phyloP scores from a whole-genome alignment of 2,888 invertebrate species.

The Cantharis flavilabris region DNA sequence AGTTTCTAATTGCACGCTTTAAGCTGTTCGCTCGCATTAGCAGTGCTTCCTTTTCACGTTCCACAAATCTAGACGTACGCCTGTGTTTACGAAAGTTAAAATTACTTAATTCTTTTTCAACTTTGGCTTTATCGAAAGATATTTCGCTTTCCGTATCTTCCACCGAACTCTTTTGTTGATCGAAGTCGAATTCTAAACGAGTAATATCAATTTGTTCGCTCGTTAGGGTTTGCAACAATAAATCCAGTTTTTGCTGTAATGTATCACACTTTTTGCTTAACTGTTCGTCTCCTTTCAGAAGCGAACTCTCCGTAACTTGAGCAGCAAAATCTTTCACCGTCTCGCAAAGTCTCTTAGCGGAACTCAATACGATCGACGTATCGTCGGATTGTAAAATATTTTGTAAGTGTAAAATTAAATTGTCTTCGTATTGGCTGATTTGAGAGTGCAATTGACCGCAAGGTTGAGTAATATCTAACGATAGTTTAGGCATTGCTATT shows the following conservation, averaged over 20 bases:
- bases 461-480: slow-evolving; percentile 53
- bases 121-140: slow-evolving; percentile 49
- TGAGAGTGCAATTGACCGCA: slow-evolving; percentile 57
- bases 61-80: slow-evolving; percentile 56
- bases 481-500: slow-evolving; percentile 63
- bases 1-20: slow-evolving; percentile 78
- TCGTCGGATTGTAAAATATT: slow-evolving; percentile 85
- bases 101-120: slow-evolving; percentile 55
- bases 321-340: slow-evolving; percentile 77
- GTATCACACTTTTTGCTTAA: slow-evolving; percentile 71
- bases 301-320: slow-evolving; percentile 63
- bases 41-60: slow-evolving; percentile 62
- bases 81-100: slow-evolving; percentile 54
- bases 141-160: slow-evolving; percentile 54
- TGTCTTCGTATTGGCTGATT: slow-evolving; percentile 76
- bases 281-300: slow-evolving; percentile 64
- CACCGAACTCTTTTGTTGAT: slow-evolving; percentile 41
- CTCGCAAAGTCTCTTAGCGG: slow-evolving; percentile 72
- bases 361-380: slow-evolving; percentile 70
- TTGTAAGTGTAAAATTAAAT: slow-evolving; percentile 78
- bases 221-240: slow-evolving; percentile 72
- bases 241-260: slow-evolving; percentile 75
- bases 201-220: slow-evolving; percentile 63
- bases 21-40: slow-evolving; percentile 77
- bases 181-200: slow-evolving; percentile 37